Percentiles rank a stretch among this genome's conserved stretches.
Conservation (phyloP, 2,888 invertebrate genomes). For the Sicus ferrugineus region DNA sequence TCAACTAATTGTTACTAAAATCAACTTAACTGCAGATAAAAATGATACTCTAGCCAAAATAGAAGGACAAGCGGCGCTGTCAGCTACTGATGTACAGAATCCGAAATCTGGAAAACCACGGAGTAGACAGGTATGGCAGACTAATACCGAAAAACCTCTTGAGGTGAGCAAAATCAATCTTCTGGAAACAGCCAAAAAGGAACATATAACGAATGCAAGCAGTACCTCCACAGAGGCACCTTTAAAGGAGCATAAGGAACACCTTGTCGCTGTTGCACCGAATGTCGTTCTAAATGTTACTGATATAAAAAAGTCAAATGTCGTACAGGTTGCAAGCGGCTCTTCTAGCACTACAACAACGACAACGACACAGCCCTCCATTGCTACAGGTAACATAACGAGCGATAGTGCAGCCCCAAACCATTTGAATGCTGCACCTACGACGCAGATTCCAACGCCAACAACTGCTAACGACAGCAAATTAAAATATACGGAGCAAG, state of each 20-base stretch:
- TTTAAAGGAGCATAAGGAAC: neutral
- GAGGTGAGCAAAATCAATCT: neutral
- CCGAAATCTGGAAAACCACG: constrained; percentile 19
- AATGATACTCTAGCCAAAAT: neutral
- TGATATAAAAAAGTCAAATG: neutral
- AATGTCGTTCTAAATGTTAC: constrained; percentile 2
- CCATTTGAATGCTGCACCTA: neutral
- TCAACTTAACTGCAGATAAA: constrained; percentile 6
- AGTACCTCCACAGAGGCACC: neutral
- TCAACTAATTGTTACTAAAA: constrained; percentile 3
- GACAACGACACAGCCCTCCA: neutral
- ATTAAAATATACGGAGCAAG: neutral
- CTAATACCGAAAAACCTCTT: neutral
- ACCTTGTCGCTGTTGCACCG: constrained; percentile 10
- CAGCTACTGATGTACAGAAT: constrained; percentile 7
- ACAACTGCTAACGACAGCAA: neutral
- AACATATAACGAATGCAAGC: neutral
- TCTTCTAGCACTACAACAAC: neutral
- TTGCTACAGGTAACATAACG: neutral
- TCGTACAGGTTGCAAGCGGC: neutral
- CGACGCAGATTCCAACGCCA: neutral
- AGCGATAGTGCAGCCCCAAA: neutral
- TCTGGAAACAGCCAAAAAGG: neutral
- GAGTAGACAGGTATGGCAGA: constrained; percentile 4
- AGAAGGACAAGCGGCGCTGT: neutral